Evolutionary conservation across 1,140 invertebrate genomes (phyloP), one percentile per base, ranked within the genome.

Genomic region (Nilaparvata lugens): DNA sequence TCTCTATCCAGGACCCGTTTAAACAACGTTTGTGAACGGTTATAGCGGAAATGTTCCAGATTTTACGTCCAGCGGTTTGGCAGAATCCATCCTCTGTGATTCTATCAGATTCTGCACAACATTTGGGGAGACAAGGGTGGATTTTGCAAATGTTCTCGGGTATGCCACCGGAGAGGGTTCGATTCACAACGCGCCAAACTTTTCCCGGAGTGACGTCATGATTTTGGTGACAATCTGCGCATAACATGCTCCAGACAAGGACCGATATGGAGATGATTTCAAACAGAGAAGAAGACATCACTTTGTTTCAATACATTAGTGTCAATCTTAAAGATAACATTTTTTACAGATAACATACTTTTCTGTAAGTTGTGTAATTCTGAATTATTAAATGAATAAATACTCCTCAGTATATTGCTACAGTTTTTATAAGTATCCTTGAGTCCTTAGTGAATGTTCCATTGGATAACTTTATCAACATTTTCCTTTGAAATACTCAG

Each of bases 81-180:
- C 19, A 45, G n/a, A 21, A 3, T 2, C 14, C 56, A 3, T 18
- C 24, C n/a, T 25, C 31, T 16, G 45, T 42, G 40, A 25, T n/a
- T 19, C 51, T n/a, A 2, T 51, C 56, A 14, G 6, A 11, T 11
- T 35, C 9, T 9, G 23, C 18, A 13, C 56, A 58, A n/a, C 56
- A 58, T 25, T 51, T 58, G 23, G 43, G 11, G 19, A 58, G 48
- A n/a, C 56, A 58, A 11, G 56, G 56, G 11, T 51, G 14, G 18
- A 48, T 2, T 31, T 11, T 31, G 56, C 14, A 43, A 25, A 51
- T 48, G 51, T 45, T 25, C 43, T 51, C 56, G 2, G 21, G 56
- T 58, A 16, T 58, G 2, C 56, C 21, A 48, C 51, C 51, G 14
- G 43, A 7, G 42, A 19, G n/a, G 43, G 51, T 51, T 18, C 16